Base-by-base conservation (phyloP, 2,888 invertebrate genomes). In the Dysmachus trigonus region DNA sequence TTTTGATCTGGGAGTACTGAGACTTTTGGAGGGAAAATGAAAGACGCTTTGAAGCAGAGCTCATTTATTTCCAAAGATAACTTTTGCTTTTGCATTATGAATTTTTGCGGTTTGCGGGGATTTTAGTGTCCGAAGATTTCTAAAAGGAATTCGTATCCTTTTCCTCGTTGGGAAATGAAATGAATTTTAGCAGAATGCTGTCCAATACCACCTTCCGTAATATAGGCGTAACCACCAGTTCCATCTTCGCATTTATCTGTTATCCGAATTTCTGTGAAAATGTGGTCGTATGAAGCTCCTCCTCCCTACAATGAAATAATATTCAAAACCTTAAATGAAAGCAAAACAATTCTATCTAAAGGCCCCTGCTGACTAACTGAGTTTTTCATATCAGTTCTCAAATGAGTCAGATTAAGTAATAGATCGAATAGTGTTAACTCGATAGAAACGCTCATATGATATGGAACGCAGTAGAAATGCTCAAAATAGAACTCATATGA, bases 161-260 rank as follows among this genome's bases (percentile, higher is more conserved):
- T 90, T 22, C 92, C 90, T 13, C 92, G 90, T 87, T 91, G 88
- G 0, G 93, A 93, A 87, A 91, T 92, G 87, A 93, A 92, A n/a
- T 89, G 88, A 0, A 93, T 87, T 0, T 92, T 92, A 15, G 91
- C 92, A 38, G 91, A 90, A 85, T 89, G 91, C 41, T 88, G 88
- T 13, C 92, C 92, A 1, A 93, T 92, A 3, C 94, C 94, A 35
- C 93, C 93, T 0, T 86, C 74, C 0, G 88, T 0, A 0, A 93
- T 87, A 5, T 88, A 89, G 0, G 91, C 92, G 33, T 62, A 82
- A 8, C 81, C 81, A 18, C 81, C 81, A 22, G 90, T 90, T 0
- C 93, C 93, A 47, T 93, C 92, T 51, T 90, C 89, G 71, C 89
- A 90, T 79, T 90, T 90, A 84, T 92, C 92, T 2, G 89, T 47